Conservation (phyloP, 2,888 invertebrate genomes). For the Oligia fasciuncula region DNA sequence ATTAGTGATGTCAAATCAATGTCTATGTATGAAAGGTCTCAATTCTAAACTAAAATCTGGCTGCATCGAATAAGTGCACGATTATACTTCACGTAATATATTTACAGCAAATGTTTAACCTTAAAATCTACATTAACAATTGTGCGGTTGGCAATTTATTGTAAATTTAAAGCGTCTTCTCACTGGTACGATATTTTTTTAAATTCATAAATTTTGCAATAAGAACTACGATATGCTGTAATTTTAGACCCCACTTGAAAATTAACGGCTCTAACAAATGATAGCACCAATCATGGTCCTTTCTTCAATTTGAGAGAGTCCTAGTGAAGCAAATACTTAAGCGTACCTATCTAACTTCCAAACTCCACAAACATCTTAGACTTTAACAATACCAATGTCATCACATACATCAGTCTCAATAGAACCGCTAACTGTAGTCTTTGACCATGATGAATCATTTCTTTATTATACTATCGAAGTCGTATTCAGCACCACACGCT, state of each 20-base stretch:
- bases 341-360: conserved; percentile 73
- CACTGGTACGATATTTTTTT: conserved; percentile 74
- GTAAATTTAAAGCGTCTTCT: conserved; percentile 81
- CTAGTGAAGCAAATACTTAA: conserved; percentile 70
- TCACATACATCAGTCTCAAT: conserved; percentile 88
- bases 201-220: conserved; percentile 74
- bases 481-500: conserved; percentile 77
- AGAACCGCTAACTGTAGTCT: conserved; percentile 76
- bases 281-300: conserved; percentile 68
- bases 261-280: conserved; percentile 69
- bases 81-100: conserved; percentile 63
- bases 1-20: conserved; percentile 29
- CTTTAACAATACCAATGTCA: conserved; percentile 76
- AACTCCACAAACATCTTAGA: conserved; percentile 68
- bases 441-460: conserved; percentile 81
- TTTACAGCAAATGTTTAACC: conserved; percentile 69
- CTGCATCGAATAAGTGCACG: conserved; percentile 60
- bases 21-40: conserved; percentile 63
- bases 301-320: conserved; percentile 65
- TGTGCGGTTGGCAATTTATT: conserved; percentile 83
- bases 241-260: conserved; percentile 73
- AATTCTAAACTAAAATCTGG: conserved; percentile 52
- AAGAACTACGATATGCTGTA: conserved; percentile 81
- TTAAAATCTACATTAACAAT: conserved; percentile 74
- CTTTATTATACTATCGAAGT: conserved; percentile 83